Evolutionary conservation across 2,888 invertebrate genomes (phyloP).

Genomic region (Ormyrus rosae): DNA sequence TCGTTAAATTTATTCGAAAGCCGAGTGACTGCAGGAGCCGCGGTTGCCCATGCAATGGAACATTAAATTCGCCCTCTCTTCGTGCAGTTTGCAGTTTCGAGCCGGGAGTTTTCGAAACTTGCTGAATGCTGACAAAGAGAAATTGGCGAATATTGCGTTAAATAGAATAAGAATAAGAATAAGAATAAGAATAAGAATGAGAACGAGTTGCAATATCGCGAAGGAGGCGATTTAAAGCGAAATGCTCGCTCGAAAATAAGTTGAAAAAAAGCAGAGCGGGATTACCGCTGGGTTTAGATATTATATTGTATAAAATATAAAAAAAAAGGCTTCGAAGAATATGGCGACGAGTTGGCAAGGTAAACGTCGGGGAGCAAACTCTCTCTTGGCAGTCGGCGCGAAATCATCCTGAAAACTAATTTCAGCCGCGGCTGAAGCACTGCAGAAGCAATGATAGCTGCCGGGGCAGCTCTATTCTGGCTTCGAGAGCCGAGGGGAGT

Average conservation of each 20-base stretch:
- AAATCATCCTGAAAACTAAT: constrained; percentile 64
- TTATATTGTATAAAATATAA: neutral
- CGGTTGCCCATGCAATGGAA: constrained; percentile 26
- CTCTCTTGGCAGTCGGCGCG: constrained; percentile 36
- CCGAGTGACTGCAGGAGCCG: neutral
- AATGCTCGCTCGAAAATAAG: too few relatives aligned
- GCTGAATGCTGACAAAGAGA: neutral
- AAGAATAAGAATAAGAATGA: too few relatives aligned
- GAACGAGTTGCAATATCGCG: too few relatives aligned
- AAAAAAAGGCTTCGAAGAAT: constrained; percentile 13
- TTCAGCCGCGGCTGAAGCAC: constrained; percentile 53
- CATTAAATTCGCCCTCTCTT: constrained; percentile 49
- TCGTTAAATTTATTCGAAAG: constrained; percentile 48
- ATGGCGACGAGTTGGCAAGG: constrained; percentile 40
- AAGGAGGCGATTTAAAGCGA: too few relatives aligned
- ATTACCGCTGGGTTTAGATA: neutral
- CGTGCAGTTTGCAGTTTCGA: constrained; percentile 19
- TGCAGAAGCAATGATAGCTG: constrained; percentile 56
- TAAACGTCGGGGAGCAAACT: constrained; percentile 54
- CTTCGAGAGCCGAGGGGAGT: too few relatives aligned
- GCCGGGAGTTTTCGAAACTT: constrained; percentile 28
- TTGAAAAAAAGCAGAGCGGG: neutral
- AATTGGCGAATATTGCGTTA: too few relatives aligned
- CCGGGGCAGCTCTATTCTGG: too few relatives aligned
- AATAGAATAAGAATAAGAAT: too few relatives aligned